Evolutionary conservation across 2,888 invertebrate genomes (phyloP).

Genomic region (Caenorhabditis sp.): DNA sequence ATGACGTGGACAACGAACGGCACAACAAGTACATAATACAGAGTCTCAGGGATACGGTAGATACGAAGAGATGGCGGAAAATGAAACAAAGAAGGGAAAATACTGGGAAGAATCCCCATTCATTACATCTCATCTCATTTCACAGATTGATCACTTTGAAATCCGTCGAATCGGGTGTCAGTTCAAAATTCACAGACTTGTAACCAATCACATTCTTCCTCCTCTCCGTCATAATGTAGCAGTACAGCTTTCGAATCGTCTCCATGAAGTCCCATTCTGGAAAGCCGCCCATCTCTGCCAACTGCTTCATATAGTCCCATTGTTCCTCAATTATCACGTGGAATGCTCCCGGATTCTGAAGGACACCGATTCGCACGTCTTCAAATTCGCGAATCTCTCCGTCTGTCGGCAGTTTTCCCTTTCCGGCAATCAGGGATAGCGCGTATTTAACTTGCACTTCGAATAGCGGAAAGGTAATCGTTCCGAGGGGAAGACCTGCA

Average conservation of each 20-base stretch:
- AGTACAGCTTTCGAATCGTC: conserved; percentile 63
- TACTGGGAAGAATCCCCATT: too few species aligned
- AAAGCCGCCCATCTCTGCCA: conserved; percentile 67
- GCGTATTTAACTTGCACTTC: conserved; percentile 74
- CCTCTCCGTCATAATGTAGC: conserved; percentile 52
- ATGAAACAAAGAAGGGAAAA: background rate
- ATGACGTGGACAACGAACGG: conserved; percentile 23
- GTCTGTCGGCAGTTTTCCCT: conserved; percentile 44
- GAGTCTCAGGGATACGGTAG: background rate
- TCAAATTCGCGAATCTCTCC: conserved; percentile 37
- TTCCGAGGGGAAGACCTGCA: conserved; percentile 68
- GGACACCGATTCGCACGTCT: conserved; percentile 16
- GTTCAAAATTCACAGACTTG: conserved; percentile 63
- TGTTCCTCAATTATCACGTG: conserved; percentile 71
- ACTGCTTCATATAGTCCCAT: conserved; percentile 71
- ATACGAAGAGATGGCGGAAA: background rate
- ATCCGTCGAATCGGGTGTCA: conserved; percentile 43
- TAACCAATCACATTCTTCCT: conserved; percentile 60
- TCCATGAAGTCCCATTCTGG: conserved; percentile 57
- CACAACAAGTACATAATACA: conserved; percentile 7
- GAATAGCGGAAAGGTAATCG: conserved; percentile 74
- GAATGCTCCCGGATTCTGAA: conserved; percentile 46
- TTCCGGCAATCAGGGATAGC: conserved; percentile 56
- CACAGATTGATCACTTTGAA: conserved; percentile 42
- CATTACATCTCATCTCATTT: conserved; percentile 7